phyloP scores from a whole-genome alignment of 2,797 vertebrate species.

The Neoniphon sammara region DNA sequence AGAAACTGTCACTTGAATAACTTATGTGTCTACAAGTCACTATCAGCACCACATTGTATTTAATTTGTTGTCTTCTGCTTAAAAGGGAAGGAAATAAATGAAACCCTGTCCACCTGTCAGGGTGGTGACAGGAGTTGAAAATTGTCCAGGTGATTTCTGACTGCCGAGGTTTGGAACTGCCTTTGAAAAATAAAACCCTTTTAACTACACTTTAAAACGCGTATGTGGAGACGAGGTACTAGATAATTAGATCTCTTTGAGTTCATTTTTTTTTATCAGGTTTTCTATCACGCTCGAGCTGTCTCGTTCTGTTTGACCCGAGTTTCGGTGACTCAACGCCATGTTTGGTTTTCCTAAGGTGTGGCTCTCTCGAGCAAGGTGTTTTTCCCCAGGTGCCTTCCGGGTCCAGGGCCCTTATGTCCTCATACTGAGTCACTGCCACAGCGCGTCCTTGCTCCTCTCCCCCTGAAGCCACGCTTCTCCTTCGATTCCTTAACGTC shows the following conservation, averaged over 20 bases:
- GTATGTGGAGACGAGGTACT: no score
- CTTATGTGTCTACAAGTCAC: background rate
- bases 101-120: conserved; percentile 52
- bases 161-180: background rate
- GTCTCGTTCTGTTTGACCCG: conserved; percentile 41
- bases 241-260: no score
- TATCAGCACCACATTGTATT: background rate
- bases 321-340: conserved; percentile 82
- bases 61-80: background rate
- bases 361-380: conserved; percentile 77
- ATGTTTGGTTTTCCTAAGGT: conserved; percentile 78
- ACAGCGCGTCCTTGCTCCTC: conserved; percentile 14
- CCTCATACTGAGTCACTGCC: conserved; percentile 12
- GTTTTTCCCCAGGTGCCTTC: conserved; percentile 41
- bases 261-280: background rate
- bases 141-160: conserved; percentile 50
- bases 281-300: background rate
- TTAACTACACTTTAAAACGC: background rate
- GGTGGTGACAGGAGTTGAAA: conserved; percentile 25
- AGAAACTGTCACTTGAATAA: conserved; percentile 42
- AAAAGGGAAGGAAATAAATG: conserved; percentile 20
- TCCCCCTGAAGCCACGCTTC: conserved; percentile 13
- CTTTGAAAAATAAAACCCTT: background rate
- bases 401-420: background rate
- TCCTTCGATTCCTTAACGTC: background rate